Base-by-base conservation (phyloP, 2,113 vertebrate species). In the Thunnus maccoyii region DNA sequence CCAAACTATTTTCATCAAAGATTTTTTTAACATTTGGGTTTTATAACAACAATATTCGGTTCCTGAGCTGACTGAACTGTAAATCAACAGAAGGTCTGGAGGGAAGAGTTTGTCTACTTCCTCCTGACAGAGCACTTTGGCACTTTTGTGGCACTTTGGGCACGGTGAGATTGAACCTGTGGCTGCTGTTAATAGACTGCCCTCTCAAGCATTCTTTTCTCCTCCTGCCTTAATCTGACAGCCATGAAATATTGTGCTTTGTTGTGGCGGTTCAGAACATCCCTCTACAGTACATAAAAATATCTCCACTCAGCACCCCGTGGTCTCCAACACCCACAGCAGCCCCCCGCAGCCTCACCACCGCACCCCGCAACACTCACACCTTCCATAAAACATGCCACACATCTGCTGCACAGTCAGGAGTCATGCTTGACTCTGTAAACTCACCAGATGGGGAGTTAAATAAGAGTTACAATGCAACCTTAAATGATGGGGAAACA, bases 341-440 rank as follows among this genome's bases (percentile, higher is more conserved):
- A 50, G 72, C 71, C 78, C 80, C 64, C 68, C 44, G 50, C 63
- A 80, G 68, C 82, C 88, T 47, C 51, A 17, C 60, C 65, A 47
- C 76, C 60, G 36, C 84, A 81, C 81, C 88, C 82, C 76, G 20
- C 86, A 85, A 88, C 87, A 60, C 93, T 89, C 82, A 85, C 93
- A 88, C 75, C 88, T 88, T 80, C 90, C 82, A 87, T 95, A 95
- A 94, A 95, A 91, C 88, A 88, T 47, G 61, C 84, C 88, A 80
- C 92, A 95, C 94, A 95, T 95, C 93, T 94, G 95, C 91, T 86
- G 84, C 93, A 44, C 93, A 95, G 94, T 93, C 89, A 93, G 92
- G 86, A 94, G 89, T 86, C 87, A 82, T 75, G 86, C 88, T 92
- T 48, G 61, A 93, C 94, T 95, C 92, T 92, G 93, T 95, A 92